phyloP scores from a whole-genome alignment of 2,888 invertebrate species.

The Mesorhabditis spiculigera region DNA sequence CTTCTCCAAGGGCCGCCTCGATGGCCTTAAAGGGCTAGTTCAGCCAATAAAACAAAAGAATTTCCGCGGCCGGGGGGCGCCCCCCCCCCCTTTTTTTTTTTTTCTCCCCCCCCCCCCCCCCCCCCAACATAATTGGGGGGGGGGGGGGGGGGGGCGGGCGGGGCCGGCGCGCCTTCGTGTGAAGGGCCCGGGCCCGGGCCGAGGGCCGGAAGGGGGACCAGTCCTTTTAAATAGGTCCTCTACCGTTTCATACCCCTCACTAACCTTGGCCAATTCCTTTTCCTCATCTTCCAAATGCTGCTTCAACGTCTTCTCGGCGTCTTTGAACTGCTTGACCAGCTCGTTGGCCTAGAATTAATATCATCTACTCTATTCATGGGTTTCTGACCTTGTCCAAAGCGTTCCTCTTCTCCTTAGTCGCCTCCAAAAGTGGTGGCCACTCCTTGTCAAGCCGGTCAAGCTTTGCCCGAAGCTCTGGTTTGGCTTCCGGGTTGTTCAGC shows the following conservation, averaged over 20 bases:
- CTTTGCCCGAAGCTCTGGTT: constrained; percentile 69
- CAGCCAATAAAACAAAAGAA: no score
- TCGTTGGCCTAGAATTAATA: constrained; percentile 16
- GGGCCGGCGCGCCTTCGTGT: no score
- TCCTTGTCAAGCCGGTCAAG: constrained; percentile 82
- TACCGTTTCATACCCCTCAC: constrained; percentile 10
- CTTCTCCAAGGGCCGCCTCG: no score
- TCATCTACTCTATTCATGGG: background rate
- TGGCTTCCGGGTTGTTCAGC: constrained; percentile 61
- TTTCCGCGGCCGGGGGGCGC: no score
- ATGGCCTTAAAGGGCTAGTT: no score
- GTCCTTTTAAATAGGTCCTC: constrained; percentile 16
- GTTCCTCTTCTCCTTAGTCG: constrained; percentile 71
- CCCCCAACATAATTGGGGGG: no score
- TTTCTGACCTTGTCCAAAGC: constrained; percentile 30
- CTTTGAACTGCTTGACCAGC: constrained; percentile 32
- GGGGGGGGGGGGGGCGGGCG: no score
- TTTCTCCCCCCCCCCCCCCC: no score
- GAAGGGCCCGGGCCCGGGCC: no score
- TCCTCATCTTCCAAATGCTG: constrained; percentile 28
- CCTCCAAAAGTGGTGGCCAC: constrained; percentile 86
- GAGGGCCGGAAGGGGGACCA: no score
- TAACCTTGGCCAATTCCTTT: constrained; percentile 24
- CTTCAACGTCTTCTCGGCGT: constrained; percentile 27
- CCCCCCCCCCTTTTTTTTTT: no score